Conservation (phyloP, 2,797 vertebrate species). For the Pseudomugil gertrudae region DNA sequence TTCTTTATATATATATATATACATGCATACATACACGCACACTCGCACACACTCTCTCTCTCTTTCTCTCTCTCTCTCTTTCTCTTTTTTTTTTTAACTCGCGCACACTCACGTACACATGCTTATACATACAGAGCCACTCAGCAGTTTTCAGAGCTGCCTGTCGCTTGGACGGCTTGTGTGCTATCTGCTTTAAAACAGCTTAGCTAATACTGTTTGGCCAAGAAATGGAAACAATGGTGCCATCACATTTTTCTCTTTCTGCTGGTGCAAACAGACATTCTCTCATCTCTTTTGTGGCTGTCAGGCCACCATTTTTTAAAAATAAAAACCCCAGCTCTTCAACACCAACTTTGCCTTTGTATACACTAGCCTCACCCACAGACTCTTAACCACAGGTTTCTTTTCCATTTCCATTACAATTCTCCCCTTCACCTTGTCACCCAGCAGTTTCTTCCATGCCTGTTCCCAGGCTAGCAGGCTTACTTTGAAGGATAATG, state of each 20-base stretch:
- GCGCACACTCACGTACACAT: conserved; percentile 17
- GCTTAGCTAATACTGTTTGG: conserved; percentile 75
- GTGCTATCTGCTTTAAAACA: conserved; percentile 78
- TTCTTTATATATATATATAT: conserved; percentile 33
- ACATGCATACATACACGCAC: no score
- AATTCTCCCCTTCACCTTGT: conserved; percentile 43
- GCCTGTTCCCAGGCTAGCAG: conserved; percentile 52
- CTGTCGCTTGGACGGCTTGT: conserved; percentile 67
- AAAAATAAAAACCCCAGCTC: conserved; percentile 21
- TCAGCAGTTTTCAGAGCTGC: conserved; percentile 72
- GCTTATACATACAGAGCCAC: conserved; percentile 30
- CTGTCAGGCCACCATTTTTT: conserved; percentile 49
- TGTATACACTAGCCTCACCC: conserved; percentile 38
- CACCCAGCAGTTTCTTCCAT: conserved; percentile 43
- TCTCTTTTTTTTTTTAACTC: not conserved
- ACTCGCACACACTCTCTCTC: conserved; percentile 17
- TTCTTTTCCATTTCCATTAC: conserved; percentile 48
- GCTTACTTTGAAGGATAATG: conserved; percentile 75
- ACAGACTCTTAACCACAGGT: conserved; percentile 47
- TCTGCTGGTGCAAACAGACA: conserved; percentile 55
- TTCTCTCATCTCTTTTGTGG: conserved; percentile 59
- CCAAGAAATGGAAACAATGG: conserved; percentile 75
- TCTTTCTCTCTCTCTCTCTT: not conserved
- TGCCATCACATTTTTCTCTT: conserved; percentile 55
- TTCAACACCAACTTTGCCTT: conserved; percentile 31